A percentile compares a stretch with the other conserved stretches of the same genome.
phyloP scores from a whole-genome alignment of 2,888 invertebrate genomes.

The Cephalotes varians region DNA sequence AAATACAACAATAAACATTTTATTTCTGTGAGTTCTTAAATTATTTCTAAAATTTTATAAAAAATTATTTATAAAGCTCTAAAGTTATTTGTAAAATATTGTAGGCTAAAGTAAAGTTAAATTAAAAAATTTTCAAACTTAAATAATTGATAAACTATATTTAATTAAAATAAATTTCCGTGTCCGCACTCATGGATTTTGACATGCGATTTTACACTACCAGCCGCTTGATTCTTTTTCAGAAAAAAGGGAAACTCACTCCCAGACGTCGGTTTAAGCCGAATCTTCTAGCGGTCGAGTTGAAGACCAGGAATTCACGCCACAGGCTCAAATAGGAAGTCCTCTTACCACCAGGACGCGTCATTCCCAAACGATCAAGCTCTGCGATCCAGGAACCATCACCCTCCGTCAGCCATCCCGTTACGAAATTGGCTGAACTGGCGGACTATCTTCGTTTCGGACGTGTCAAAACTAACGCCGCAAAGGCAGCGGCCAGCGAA shows the following conservation, averaged over 20 bases:
- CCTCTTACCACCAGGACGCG: slow-evolving; percentile 71
- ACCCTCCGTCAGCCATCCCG: slow-evolving; percentile 49
- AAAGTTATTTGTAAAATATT: background rate
- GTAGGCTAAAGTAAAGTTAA: background rate
- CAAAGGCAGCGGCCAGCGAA: background rate
- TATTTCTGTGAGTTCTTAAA: background rate
- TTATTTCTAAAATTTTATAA: background rate
- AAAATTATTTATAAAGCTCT: background rate
- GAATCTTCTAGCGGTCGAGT: slow-evolving; percentile 53
- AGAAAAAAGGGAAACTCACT: slow-evolving; percentile 16
- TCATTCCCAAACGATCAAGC: slow-evolving; percentile 64
- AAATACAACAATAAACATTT: background rate
- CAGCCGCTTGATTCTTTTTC: background rate
- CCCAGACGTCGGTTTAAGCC: slow-evolving; percentile 2
- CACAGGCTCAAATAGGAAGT: slow-evolving; percentile 79
- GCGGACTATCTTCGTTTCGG: background rate
- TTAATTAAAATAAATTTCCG: background rate
- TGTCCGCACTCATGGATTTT: background rate
- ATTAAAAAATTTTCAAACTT: background rate
- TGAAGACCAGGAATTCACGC: slow-evolving; percentile 76
- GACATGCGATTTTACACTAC: background rate
- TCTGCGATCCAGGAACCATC: slow-evolving; percentile 45
- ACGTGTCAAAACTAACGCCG: slow-evolving; percentile 28
- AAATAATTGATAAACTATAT: background rate
- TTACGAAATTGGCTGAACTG: slow-evolving; percentile 51